Evolutionary conservation across 2,797 vertebrate genomes (phyloP), one percentile per base, ranked within the genome.

Genomic region (Cetoscarus ocellatus): DNA sequence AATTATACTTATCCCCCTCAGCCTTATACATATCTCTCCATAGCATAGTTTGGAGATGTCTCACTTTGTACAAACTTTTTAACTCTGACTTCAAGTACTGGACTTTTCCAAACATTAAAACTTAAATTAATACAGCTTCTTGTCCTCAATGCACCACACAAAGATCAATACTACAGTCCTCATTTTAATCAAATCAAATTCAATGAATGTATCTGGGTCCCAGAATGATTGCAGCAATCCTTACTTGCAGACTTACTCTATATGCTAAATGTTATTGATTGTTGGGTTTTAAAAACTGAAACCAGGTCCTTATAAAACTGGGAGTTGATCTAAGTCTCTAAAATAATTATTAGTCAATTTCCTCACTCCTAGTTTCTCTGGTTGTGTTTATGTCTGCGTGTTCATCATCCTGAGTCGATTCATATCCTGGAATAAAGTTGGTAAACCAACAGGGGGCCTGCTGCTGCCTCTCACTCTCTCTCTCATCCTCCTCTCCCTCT

Each of bases 351-450:
- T 27, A 27, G 27, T 27, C 27, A 27, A 4, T 27, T 27, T 27
- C 27, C 2, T 4, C 4, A 27, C 27, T 4, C 4, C 27, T 2
- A 27, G 27, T 27, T 27, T 27, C 27, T 27, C 27, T 36, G 34
- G 14, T 19, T 52, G 34, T 38, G 34, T 54, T 34, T 38, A 12
- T 54, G 34, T n/a, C 8, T 15, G 51, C 34, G 35, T n/a, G 13
- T 54, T 27, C 71, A 38, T 43, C 62, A 58, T 5, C 3, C 1
- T 57, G 71, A 79, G 82, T 73, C 17, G 38, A 70, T 82, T 85
- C 54, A 87, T 88, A 83, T 91, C 77, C 86, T 88, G 82, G 78
- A 86, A 73, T 67, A 85, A 85, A 85, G 80, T 50, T 34, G 61
- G n/a, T 54, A 59, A 65, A 74, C 50, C 52, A 65, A 73, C 81